A percentile compares a stretch with the other conserved stretches of the same genome.
Conservation (phyloP, 2,888 invertebrate genomes). For the Ennomos quercinarius region DNA sequence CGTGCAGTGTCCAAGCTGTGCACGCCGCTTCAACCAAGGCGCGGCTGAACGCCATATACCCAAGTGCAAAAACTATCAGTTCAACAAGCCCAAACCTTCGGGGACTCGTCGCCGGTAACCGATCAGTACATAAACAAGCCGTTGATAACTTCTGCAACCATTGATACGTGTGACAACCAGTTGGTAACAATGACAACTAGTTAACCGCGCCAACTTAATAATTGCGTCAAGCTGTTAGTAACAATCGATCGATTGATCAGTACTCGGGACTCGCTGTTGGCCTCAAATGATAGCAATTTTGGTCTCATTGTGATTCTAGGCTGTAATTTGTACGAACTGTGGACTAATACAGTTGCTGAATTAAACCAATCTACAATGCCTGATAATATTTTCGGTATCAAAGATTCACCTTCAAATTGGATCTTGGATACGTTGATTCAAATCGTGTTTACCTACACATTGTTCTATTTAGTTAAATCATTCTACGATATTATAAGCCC, state of each 20-base stretch:
- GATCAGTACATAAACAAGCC: too few species aligned
- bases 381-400: constrained; percentile 24
- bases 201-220: constrained; percentile 21
- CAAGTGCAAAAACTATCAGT: constrained; percentile 93
- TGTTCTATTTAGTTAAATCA: constrained; percentile 63
- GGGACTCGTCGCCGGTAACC: constrained; percentile 65
- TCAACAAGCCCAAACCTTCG: constrained; percentile 89
- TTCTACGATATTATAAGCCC: constrained; percentile 61
- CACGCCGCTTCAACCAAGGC: constrained; percentile 92
- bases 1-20: constrained; percentile 95
- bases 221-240: constrained; percentile 3
- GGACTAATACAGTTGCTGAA: constrained; percentile 1
- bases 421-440: constrained; percentile 54
- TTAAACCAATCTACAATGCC: constrained; percentile 23
- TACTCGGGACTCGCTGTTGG: too few species aligned
- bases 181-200: constrained; percentile 2
- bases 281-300: too few species aligned
- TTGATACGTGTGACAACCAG: neutral
- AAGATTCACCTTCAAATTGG: constrained; percentile 39
- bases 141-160: too few species aligned
- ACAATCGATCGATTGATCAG: constrained; percentile 7
- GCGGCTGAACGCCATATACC: constrained; percentile 97
- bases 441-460: constrained; percentile 58
- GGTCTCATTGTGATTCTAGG: neutral
- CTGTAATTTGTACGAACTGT: constrained; percentile 16